Base-by-base conservation (phyloP, 2,797 vertebrate genomes). In the Synaphobranchus kaupii region DNA sequence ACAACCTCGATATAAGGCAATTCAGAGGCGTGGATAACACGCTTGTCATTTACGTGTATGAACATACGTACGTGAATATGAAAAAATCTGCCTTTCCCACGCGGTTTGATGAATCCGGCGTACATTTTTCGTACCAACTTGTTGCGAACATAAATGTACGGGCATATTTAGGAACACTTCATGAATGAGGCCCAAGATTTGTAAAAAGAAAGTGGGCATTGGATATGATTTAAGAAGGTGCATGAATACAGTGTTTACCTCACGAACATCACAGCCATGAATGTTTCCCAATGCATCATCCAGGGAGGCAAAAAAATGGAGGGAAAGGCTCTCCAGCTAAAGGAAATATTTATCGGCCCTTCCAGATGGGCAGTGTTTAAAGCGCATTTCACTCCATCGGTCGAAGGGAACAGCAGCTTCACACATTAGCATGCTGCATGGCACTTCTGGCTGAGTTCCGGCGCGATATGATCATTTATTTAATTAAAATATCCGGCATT, bases 401-500 rank as follows among this genome's bases (percentile, higher is more conserved):
- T 90, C 89, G 88, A 92, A 93, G 91, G 28, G 28, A 47, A 54
- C 22, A 15, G 58, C 63, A 44, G 91, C 91, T 91, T 90, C 85
- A 68, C 85, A 90, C 84, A 93, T 96, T 94, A 94, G 91, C 93
- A 94, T 94, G 91, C 89, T 90, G 89, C 91, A 91, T 92, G 90
- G 90, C 66, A 58, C 86, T 86, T 90, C 89, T 95, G 95, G 95
- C 93, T 89, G 86, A 17, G 66, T 50, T 90, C 94, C 95, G 94
- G 91, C 15, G 76, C 89, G 93, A 91, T 94, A 91, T 81, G 89
- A 93, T 94, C 93, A 93, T 94, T 95, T 92, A 93, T 95, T 95
- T 95, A 93, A 95, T 96, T 94, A 94, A 95, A 94, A 92, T 92
- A 88, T 89, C 92, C 91, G 85, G 88, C 90, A 92, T 91, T 92